Evolutionary conservation across 2,888 invertebrate species (phyloP).

Genomic region (Torymus tubicola): DNA sequence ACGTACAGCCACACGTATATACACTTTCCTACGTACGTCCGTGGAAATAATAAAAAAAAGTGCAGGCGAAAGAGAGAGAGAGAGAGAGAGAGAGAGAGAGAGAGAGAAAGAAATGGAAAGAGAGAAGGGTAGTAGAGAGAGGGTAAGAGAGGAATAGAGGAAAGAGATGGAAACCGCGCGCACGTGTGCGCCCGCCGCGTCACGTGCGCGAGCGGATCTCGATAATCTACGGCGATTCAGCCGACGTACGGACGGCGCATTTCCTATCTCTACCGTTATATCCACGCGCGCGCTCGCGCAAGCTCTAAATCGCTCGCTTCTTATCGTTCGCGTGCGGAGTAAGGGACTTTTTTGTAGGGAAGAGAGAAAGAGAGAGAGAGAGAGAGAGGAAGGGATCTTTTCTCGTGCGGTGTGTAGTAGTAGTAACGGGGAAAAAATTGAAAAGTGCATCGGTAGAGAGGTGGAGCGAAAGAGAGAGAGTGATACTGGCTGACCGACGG

Average conservation of each 20-base stretch:
- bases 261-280: conserved; percentile 46
- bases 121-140: neutral
- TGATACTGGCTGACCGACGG: too few species aligned
- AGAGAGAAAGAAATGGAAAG: neutral
- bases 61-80: neutral
- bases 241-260: conserved; percentile 43
- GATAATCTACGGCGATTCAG: conserved; percentile 54
- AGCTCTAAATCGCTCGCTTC: conserved; percentile 30
- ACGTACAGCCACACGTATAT: neutral
- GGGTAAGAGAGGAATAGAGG: neutral
- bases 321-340: conserved; percentile 29
- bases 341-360: neutral
- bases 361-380: too few species aligned
- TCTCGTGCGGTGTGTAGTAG: too few species aligned
- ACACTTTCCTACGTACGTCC: neutral
- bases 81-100: neutral
- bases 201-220: conserved; percentile 3
- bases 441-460: too few species aligned
- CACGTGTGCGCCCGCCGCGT: neutral
- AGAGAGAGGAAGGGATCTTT: too few species aligned
- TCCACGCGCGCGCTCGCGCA: conserved; percentile 15
- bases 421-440: too few species aligned
- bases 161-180: neutral
- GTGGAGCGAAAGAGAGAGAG: too few species aligned
- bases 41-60: conserved; percentile 30